These are phyloP conservation scores for Cydia strobilella DNA, from an alignment of 1,140 invertebrate species.

Conservation along the genomic window DNA sequence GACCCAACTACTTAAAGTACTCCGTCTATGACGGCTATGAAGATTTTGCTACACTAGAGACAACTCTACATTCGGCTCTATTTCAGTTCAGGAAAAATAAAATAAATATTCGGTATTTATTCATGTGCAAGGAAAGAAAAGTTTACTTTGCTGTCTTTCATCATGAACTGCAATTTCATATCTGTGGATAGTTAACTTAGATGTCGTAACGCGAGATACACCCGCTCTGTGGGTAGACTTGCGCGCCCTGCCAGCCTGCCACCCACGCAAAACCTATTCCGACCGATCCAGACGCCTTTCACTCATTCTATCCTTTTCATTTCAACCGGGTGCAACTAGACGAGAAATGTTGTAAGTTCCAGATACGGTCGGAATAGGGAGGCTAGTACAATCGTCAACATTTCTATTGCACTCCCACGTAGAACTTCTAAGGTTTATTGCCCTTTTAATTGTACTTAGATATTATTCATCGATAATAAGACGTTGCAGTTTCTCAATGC, in stretches of 20 bases:
- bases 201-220: constrained; percentile 55
- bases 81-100: not conserved
- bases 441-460: constrained; percentile 47
- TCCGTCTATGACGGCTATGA: too few species aligned
- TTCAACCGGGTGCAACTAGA: constrained; percentile 33
- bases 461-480: constrained; percentile 14
- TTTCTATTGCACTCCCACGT: constrained; percentile 62
- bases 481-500: constrained; percentile 8
- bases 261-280: constrained; percentile 52
- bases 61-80: too few species aligned
- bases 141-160: not conserved
- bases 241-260: constrained; percentile 48
- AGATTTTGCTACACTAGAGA: too few species aligned
- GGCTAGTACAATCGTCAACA: constrained; percentile 58
- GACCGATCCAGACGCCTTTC: constrained; percentile 20
- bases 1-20: too few species aligned
- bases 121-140: not conserved
- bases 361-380: constrained; percentile 34
- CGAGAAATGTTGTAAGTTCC: not conserved
- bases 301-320: constrained; percentile 41
- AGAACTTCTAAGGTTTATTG: constrained; percentile 58
- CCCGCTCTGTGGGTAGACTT: constrained; percentile 48
- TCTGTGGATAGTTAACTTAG: constrained; percentile 50
- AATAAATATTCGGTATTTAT: not conserved
- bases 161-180: constrained; percentile 41